phyloP scores from a whole-genome alignment of 2,888 invertebrate genomes.

The Elaeidobius kamerunicus region DNA sequence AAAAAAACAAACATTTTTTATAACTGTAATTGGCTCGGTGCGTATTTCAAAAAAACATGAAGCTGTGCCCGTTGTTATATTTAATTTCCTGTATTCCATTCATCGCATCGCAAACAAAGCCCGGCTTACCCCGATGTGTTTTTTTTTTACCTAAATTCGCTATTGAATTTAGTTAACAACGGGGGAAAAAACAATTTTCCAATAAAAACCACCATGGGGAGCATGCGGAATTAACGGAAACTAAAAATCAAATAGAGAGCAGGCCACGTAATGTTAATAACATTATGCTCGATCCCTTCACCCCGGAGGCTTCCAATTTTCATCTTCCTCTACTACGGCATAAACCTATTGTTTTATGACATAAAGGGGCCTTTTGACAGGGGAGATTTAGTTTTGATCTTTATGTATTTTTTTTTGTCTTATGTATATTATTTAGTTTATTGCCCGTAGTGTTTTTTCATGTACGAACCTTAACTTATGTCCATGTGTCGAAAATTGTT shows the following conservation, averaged over 20 bases:
- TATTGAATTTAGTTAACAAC: constrained; percentile 8
- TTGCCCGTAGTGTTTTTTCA: no score
- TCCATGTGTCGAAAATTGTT: constrained; percentile 17
- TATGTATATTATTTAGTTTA: no score
- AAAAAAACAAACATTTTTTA: no score
- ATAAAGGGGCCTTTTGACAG: constrained; percentile 11
- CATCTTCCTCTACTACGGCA: constrained; percentile 7
- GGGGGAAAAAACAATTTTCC: constrained; percentile 3
- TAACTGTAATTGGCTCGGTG: no score
- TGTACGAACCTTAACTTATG: constrained; percentile 19
- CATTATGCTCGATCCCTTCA: constrained; percentile 9
- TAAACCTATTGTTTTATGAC: constrained; percentile 11
- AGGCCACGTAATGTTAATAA: constrained; percentile 14
- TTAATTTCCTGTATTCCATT: no score
- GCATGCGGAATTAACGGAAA: constrained; percentile 3
- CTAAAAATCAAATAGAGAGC: constrained; percentile 14
- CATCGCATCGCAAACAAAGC: background rate
- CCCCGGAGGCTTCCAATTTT: constrained; percentile 10
- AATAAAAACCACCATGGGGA: constrained; percentile 9
- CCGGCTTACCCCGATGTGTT: background rate
- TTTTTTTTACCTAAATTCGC: background rate
- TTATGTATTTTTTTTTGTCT: no score
- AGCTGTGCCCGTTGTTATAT: no score
- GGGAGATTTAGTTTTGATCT: constrained; percentile 3
- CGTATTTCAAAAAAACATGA: no score